These are phyloP conservation scores for Picus viridis DNA, from an alignment of 2,797 vertebrate genomes.

Conservation along the genomic window DNA sequence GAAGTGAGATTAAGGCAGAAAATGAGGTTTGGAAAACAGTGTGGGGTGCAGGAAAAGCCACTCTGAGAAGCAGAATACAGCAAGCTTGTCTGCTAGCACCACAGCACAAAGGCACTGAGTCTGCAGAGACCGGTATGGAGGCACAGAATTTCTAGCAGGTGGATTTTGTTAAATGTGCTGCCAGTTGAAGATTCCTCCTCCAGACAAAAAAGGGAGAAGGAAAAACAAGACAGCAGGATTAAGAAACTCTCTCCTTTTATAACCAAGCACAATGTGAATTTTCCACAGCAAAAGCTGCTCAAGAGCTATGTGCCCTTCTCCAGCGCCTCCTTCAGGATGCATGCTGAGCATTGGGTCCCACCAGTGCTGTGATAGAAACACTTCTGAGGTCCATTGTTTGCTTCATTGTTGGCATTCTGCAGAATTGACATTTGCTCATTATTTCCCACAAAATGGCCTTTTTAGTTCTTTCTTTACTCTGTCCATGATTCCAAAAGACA, in stretches of 20 bases:
- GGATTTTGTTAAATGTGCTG: neutral
- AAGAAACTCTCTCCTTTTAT: neutral
- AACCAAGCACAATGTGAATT: neutral
- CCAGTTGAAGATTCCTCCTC: neutral
- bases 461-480: neutral
- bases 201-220: neutral
- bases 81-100: neutral
- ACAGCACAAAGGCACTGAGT: neutral
- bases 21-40: neutral
- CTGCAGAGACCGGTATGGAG: neutral
- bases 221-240: neutral
- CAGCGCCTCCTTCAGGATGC: neutral
- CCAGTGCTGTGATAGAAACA: accelerated
- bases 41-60: neutral
- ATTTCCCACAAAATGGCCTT: neutral
- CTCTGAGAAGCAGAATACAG: neutral
- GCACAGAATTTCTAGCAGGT: neutral
- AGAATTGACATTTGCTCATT: neutral
- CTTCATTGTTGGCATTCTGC: neutral
- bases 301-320: neutral
- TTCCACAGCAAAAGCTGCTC: neutral
- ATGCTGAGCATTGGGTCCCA: neutral
- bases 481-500: neutral
- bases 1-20: neutral
- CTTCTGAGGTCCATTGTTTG: neutral